phyloP scores from a whole-genome alignment of 2,113 vertebrate species.

The Tragelaphus scriptus region DNA sequence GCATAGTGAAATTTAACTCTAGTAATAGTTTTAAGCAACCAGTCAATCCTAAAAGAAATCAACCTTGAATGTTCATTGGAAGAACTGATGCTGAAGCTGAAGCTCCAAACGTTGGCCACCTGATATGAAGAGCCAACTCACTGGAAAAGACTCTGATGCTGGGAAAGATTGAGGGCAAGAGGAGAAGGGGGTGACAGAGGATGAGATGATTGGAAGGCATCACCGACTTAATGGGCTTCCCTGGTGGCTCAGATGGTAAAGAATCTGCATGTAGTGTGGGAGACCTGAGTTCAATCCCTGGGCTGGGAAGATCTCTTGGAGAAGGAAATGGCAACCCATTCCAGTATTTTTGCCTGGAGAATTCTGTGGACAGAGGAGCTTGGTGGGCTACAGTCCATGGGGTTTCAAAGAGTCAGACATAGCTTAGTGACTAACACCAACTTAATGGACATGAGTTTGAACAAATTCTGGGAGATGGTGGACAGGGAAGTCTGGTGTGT shows the following conservation, averaged over 20 bases:
- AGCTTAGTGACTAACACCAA: background rate
- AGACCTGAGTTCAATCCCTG: background rate
- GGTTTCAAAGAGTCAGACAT: background rate
- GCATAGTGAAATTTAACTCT: background rate
- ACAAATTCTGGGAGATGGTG: background rate
- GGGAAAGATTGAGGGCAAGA: background rate
- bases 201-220: background rate
- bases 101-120: background rate
- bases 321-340: background rate
- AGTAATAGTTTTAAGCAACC: background rate
- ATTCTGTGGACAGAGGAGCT: background rate
- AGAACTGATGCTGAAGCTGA: background rate
- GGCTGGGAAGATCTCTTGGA: background rate
- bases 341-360: background rate
- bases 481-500: background rate
- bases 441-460: background rate
- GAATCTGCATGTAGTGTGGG: background rate
- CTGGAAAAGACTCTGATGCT: background rate
- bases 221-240: background rate
- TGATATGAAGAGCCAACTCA: background rate
- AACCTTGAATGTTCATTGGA: background rate
- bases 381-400: background rate
- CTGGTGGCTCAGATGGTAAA: background rate
- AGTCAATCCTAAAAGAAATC: background rate
- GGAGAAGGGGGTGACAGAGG: background rate